phyloP scores from a whole-genome alignment of 2,113 vertebrate species.

The Oxyruncus cristatus region DNA sequence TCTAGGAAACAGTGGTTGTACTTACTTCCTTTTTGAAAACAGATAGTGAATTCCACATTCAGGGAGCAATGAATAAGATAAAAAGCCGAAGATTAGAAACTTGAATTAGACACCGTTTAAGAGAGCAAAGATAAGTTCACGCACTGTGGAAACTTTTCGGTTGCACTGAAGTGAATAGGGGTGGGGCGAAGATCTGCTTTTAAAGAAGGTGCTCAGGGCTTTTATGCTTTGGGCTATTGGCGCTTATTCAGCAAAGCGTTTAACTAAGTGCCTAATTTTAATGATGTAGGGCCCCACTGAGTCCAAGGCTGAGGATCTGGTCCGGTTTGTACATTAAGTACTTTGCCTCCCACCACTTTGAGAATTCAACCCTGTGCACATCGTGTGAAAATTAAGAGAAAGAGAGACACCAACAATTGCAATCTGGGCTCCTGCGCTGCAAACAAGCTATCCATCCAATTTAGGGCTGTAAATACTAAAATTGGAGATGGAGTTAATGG shows the following conservation, averaged over 20 bases:
- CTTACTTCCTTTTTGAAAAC: constrained; percentile 47
- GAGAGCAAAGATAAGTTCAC: constrained; percentile 34
- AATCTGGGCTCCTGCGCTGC: background rate
- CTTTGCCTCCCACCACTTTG: background rate
- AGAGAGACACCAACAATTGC: background rate
- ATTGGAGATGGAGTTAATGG: constrained; percentile 3
- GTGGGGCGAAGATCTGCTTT: background rate
- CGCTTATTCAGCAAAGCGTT: background rate
- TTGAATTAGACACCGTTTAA: constrained; percentile 37
- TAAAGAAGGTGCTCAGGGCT: background rate
- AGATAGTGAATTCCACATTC: constrained; percentile 53
- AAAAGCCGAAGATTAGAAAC: constrained; percentile 44
- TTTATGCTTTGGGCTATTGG: background rate
- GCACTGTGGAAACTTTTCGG: background rate
- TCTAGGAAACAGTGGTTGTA: constrained; percentile 55
- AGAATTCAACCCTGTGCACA: background rate
- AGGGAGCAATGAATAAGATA: constrained; percentile 50
- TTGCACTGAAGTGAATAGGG: background rate
- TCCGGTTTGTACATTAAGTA: background rate
- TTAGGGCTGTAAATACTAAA: constrained; percentile 24
- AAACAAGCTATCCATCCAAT: constrained; percentile 3
- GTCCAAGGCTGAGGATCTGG: background rate
- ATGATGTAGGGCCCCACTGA: background rate
- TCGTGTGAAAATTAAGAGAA: background rate
- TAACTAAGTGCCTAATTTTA: constrained; percentile 5